Percentiles rank a stretch among this genome's conserved stretches.
Evolutionary conservation across 2,797 vertebrate species (phyloP).

Genomic region (Lacerta bilineata): DNA sequence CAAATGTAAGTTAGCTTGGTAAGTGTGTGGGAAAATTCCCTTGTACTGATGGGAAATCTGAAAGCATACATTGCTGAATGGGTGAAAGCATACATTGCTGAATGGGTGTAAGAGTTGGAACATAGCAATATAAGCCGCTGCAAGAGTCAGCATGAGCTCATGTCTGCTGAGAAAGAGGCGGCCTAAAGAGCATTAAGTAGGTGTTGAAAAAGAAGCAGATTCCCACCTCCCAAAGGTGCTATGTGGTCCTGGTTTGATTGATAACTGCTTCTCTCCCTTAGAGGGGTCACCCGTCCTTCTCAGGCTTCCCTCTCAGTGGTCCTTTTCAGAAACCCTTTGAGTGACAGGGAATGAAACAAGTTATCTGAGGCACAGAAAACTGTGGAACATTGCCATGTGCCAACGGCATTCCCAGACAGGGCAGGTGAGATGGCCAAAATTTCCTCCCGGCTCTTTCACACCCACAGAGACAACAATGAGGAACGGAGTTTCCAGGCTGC

Average conservation of each 20-base stretch:
- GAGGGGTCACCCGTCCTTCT: not conserved
- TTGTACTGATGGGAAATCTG: fast-evolving
- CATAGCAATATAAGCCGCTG: constrained; percentile 36
- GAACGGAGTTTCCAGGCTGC: constrained; percentile 23
- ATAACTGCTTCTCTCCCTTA: constrained; percentile 31
- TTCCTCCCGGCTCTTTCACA: constrained; percentile 43
- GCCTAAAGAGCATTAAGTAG: constrained; percentile 76
- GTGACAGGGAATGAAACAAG: not conserved
- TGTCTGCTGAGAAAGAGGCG: constrained; percentile 65
- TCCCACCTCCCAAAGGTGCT: constrained; percentile 59
- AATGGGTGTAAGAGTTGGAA: constrained; percentile 63
- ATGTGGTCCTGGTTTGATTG: constrained; percentile 14
- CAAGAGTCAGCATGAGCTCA: constrained; percentile 73
- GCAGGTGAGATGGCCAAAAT: constrained; percentile 43
- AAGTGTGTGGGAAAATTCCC: not conserved
- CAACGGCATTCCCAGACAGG: constrained; percentile 50
- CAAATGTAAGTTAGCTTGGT: not conserved
- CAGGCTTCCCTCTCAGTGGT: not conserved
- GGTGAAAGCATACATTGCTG: constrained; percentile 47
- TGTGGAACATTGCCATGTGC: constrained; percentile 15
- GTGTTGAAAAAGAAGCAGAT: constrained; percentile 76
- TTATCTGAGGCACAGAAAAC: constrained; percentile 17
- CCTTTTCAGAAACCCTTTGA: not conserved
- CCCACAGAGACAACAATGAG: constrained; percentile 42
- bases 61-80: constrained; percentile 44